Conservation (phyloP, 2,888 invertebrate genomes). For the Tetramorium bicarinatum region DNA sequence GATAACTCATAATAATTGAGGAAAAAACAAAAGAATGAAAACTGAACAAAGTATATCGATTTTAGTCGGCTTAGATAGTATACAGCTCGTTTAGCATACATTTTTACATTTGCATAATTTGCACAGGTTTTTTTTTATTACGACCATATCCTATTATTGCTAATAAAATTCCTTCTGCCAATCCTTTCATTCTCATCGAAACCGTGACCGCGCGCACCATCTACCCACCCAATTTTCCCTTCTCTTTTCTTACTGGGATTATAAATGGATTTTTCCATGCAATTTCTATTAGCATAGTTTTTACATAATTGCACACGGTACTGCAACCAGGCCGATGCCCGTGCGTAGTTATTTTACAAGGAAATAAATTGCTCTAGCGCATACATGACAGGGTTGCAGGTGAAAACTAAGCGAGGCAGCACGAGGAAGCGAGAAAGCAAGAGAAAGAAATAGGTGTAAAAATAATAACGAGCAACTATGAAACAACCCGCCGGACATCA, state of each 20-base stretch:
- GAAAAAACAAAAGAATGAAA: conserved; percentile 54
- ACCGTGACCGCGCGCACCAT: conserved; percentile 28
- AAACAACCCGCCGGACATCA: conserved; percentile 29
- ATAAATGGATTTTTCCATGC: conserved; percentile 83
- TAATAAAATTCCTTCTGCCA: conserved; percentile 44
- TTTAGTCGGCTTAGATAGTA: conserved; percentile 68
- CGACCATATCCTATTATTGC: conserved; percentile 67
- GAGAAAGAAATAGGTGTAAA: conserved; percentile 20
- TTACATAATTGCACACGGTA: conserved; percentile 82
- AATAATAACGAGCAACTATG: conserved; percentile 41
- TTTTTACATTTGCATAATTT: conserved; percentile 82
- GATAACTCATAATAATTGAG: conserved; percentile 42
- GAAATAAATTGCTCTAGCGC: conserved; percentile 77
- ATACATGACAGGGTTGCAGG: conserved; percentile 12
- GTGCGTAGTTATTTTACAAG: conserved; percentile 77
- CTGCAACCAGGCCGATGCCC: conserved; percentile 73
- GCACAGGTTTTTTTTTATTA: conserved; percentile 81
- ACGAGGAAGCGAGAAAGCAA: conserved; percentile 22
- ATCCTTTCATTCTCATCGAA: conserved; percentile 31
- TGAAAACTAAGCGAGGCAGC: conserved; percentile 28
- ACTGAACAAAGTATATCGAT: conserved; percentile 72
- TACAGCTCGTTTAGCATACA: conserved; percentile 76
- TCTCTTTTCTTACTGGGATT: conserved; percentile 50
- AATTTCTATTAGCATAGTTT: conserved; percentile 85
- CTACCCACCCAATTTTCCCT: conserved; percentile 33